phyloP scores from a whole-genome alignment of 2,797 vertebrate species.

The Pristis pectinata region DNA sequence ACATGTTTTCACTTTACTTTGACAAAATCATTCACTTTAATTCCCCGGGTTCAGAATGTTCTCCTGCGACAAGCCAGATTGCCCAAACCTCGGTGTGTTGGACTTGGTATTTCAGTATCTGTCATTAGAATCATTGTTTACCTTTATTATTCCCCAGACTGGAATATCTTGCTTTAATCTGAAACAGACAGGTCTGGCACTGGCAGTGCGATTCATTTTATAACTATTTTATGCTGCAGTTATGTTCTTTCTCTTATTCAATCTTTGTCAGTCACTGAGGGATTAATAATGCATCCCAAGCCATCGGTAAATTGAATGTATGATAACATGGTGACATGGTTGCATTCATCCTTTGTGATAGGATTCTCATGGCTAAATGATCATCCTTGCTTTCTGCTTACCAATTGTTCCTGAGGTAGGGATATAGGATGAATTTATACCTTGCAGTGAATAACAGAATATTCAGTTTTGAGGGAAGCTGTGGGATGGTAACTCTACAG shows the following conservation, averaged over 20 bases:
- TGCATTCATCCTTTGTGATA: background rate
- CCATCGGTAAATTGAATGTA: background rate
- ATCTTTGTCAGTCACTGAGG: background rate
- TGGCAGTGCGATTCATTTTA: background rate
- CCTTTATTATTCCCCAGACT: background rate
- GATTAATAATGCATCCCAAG: background rate
- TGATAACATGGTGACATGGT: background rate
- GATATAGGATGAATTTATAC: background rate
- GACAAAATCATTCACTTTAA: too few relatives aligned
- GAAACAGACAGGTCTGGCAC: background rate
- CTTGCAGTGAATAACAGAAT: background rate
- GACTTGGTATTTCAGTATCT: background rate
- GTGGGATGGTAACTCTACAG: background rate
- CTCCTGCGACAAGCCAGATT: too few relatives aligned
- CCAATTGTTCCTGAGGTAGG: background rate
- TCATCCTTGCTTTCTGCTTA: background rate
- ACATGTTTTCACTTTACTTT: too few relatives aligned
- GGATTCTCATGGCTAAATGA: background rate
- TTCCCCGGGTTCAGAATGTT: background rate
- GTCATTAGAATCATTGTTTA: background rate
- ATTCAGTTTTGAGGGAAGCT: background rate
- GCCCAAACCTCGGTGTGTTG: too few relatives aligned
- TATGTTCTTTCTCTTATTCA: background rate
- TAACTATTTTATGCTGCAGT: background rate
- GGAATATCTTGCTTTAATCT: background rate